Evolutionary conservation across 2,797 vertebrate species (phyloP).

Genomic region (Esox lucius): DNA sequence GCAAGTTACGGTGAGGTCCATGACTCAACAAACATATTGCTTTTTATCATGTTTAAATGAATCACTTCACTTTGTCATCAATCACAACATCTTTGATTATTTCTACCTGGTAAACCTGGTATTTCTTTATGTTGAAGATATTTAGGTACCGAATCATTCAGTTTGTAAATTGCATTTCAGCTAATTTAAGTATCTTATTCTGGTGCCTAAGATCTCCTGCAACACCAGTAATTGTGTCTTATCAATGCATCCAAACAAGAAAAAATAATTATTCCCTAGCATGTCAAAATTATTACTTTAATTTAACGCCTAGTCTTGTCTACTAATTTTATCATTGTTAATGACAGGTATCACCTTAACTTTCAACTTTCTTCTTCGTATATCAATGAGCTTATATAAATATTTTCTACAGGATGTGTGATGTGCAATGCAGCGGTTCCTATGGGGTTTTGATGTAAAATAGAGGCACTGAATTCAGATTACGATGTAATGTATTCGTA

Average conservation of each 20-base stretch:
- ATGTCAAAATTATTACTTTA: too few relatives aligned
- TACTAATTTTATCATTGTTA: too few relatives aligned
- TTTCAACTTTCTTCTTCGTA: not conserved
- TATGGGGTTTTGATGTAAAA: not conserved
- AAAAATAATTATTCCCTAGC: too few relatives aligned
- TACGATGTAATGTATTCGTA: not conserved
- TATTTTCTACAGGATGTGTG: conserved; percentile 5
- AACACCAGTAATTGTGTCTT: too few relatives aligned
- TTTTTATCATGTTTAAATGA: not conserved
- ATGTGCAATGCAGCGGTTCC: not conserved
- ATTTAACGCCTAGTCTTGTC: too few relatives aligned
- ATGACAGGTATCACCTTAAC: too few relatives aligned
- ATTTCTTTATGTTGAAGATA: not conserved
- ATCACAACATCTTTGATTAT: not conserved
- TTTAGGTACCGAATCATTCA: not conserved
- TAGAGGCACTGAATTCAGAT: not conserved
- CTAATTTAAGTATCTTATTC: not conserved
- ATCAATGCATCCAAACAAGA: too few relatives aligned
- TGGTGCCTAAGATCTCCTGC: not conserved
- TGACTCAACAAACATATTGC: not conserved
- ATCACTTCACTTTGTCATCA: not conserved
- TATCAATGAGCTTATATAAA: not conserved
- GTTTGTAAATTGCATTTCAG: too few relatives aligned
- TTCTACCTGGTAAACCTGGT: not conserved
- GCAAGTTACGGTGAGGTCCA: not conserved